Evolutionary conservation across 1,140 invertebrate genomes (phyloP).

Genomic region (Dinoponera quadriceps): DNA sequence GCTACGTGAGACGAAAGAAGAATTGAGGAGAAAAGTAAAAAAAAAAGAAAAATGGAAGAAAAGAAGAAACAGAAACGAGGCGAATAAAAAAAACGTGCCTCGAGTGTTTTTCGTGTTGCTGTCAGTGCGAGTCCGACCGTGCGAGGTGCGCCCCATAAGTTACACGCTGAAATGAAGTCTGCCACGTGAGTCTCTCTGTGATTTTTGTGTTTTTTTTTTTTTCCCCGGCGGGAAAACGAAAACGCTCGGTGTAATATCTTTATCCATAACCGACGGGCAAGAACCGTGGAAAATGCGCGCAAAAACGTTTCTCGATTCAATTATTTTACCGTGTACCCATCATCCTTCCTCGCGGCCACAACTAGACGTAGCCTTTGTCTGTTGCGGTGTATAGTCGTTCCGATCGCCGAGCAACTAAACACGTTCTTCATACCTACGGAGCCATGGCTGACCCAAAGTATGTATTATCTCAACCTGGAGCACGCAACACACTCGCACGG

Average conservation of each 20-base stretch:
- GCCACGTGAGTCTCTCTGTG: too few relatives aligned
- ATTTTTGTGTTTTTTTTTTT: too few relatives aligned
- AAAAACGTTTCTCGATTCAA: conserved; percentile 69
- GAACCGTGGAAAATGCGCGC: conserved; percentile 53
- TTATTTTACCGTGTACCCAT: conserved; percentile 65
- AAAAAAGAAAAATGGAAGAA: neutral
- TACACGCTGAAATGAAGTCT: conserved; percentile 1
- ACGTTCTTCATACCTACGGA: conserved; percentile 70
- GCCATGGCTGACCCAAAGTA: conserved; percentile 64
- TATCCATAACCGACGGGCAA: conserved; percentile 36
- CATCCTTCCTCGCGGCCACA: conserved; percentile 58
- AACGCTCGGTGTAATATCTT: conserved; percentile 32
- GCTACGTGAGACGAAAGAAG: conserved; percentile 55
- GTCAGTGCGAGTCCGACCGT: conserved; percentile 3
- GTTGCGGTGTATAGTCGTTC: conserved; percentile 67
- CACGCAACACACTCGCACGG: conserved; percentile 42
- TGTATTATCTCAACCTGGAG: conserved; percentile 68
- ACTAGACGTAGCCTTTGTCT: conserved; percentile 69
- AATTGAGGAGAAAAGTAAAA: conserved; percentile 9
- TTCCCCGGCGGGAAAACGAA: conserved; percentile 7
- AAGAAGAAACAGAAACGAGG: too few relatives aligned
- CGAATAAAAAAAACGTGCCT: conserved; percentile 9
- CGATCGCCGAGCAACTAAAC: conserved; percentile 73
- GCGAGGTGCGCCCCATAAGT: neutral
- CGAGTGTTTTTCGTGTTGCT: conserved; percentile 22